phyloP scores from a whole-genome alignment of 2,113 vertebrate genomes.

The Clarias macrocephalus region DNA sequence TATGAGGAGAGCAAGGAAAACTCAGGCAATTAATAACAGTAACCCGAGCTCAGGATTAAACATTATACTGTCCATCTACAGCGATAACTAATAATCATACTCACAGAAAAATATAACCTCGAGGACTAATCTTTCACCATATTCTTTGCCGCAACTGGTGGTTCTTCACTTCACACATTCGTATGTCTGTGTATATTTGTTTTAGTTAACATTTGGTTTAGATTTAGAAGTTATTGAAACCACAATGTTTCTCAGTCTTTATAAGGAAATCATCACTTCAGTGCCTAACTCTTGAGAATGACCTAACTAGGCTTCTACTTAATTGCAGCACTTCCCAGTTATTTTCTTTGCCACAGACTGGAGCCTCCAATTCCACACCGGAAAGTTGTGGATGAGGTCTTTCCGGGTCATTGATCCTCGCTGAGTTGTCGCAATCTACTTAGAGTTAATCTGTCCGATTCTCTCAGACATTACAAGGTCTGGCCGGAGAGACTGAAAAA shows the following conservation, averaged over 20 bases:
- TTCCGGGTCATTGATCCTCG: conserved; percentile 8
- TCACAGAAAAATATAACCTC: neutral
- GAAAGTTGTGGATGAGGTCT: conserved; percentile 16
- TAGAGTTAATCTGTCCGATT: conserved; percentile 32
- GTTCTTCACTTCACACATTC: neutral
- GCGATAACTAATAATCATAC: neutral
- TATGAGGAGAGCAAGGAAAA: neutral
- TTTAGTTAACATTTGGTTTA: conserved; percentile 24
- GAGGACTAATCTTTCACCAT: neutral
- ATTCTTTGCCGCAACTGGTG: neutral
- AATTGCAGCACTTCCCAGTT: conserved; percentile 15
- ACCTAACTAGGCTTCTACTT: neutral
- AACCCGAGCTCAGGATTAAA: neutral
- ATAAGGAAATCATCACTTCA: conserved; percentile 31
- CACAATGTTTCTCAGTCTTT: neutral
- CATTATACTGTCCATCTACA: neutral
- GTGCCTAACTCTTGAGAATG: conserved; percentile 5
- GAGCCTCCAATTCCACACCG: conserved; percentile 14
- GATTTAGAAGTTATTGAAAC: conserved; percentile 10
- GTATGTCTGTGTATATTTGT: neutral
- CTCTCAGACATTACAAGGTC: conserved; percentile 27
- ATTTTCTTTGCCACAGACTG: conserved; percentile 8
- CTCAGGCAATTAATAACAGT: neutral
- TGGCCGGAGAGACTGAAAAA: neutral
- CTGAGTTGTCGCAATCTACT: conserved; percentile 2